Conservation (phyloP, 2,888 invertebrate genomes). For the Coleophora deauratella region DNA sequence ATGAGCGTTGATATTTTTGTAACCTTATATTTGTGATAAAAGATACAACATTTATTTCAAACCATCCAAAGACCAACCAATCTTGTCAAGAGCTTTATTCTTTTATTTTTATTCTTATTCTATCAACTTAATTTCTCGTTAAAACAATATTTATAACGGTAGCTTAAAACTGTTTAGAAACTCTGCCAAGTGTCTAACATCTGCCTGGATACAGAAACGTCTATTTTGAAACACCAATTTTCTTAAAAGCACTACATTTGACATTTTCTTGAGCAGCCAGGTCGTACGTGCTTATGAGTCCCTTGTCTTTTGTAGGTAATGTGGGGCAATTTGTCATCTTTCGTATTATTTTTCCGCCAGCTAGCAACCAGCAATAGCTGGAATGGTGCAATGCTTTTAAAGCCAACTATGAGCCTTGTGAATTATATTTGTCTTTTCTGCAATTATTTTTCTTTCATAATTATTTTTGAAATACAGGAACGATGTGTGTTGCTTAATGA, state of each 20-base stretch:
- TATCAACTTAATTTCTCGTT: too few species aligned
- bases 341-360: neutral
- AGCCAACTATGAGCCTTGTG: too few species aligned
- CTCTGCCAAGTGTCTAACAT: neutral
- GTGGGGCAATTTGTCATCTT: neutral
- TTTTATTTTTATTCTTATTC: too few species aligned
- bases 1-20: too few species aligned
- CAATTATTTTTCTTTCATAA: neutral
- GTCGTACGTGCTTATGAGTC: constrained; percentile 10
- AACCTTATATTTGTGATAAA: too few species aligned
- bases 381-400: too few species aligned
- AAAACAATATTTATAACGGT: too few species aligned
- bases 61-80: too few species aligned
- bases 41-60: too few species aligned
- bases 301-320: constrained; percentile 1
- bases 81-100: too few species aligned
- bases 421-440: too few species aligned
- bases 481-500: neutral
- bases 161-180: too few species aligned
- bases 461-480: neutral
- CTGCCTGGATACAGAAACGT: constrained; percentile 11
- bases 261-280: constrained; percentile 22
- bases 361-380: constrained; percentile 3
- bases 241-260: constrained; percentile 22
- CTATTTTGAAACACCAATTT: constrained; percentile 21